Percentiles rank a stretch among this genome's conserved stretches.
Conservation (phyloP, 2,888 invertebrate genomes). For the Alviniconcha strummeri region DNA sequence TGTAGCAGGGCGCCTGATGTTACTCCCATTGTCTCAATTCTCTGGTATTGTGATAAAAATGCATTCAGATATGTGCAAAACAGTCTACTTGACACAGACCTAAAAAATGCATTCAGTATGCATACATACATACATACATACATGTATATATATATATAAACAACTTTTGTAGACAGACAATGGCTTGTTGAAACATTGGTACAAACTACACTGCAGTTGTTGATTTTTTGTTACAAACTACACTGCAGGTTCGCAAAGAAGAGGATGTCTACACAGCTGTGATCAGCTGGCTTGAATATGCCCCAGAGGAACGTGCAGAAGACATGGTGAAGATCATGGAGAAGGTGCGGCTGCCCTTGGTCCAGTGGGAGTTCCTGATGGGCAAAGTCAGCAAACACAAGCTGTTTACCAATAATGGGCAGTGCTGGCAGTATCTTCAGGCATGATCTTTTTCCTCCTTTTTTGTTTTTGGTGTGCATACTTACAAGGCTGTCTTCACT, state of each 20-base stretch:
- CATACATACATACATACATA: too few relatives aligned
- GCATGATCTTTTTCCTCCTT: constrained; percentile 18
- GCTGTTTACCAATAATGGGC: constrained; percentile 41
- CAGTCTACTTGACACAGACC: too few relatives aligned
- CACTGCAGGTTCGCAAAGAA: constrained; percentile 36
- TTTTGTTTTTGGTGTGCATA: not conserved
- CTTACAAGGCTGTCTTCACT: not conserved
- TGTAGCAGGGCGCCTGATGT: too few relatives aligned
- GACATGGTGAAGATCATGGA: constrained; percentile 44
- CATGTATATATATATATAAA: too few relatives aligned
- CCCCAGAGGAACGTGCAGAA: constrained; percentile 39
- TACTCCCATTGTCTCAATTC: too few relatives aligned
- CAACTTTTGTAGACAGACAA: too few relatives aligned
- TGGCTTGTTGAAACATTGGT: too few relatives aligned
- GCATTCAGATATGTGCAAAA: too few relatives aligned
- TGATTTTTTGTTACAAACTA: too few relatives aligned
- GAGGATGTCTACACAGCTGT: constrained; percentile 45
- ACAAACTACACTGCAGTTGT: too few relatives aligned
- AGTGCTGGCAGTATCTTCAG: constrained; percentile 42
- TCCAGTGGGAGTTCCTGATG: constrained; percentile 45
- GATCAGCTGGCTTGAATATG: constrained; percentile 43
- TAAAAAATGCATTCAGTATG: too few relatives aligned
- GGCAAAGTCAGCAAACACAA: constrained; percentile 44
- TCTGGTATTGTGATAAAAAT: too few relatives aligned
- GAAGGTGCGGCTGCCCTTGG: constrained; percentile 42